These are phyloP conservation scores for Dendrolimus punctatus DNA, from an alignment of 1,140 invertebrate genomes.

Conservation along the genomic window DNA sequence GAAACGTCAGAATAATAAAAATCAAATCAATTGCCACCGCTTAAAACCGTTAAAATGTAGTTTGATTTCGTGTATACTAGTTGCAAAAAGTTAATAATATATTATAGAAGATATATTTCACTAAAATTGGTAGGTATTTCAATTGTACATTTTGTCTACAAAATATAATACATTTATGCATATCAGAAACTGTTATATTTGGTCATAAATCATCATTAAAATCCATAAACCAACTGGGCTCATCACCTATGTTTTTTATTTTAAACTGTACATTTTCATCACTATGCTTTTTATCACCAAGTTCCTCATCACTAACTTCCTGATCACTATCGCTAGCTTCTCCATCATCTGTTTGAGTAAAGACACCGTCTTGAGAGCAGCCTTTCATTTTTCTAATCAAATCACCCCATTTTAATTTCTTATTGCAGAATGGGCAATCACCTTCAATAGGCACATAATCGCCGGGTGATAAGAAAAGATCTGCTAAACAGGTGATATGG, in stretches of 20 bases:
- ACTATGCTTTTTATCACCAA: slow-evolving; percentile 12
- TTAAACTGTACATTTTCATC: slow-evolving; percentile 24
- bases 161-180: too few species aligned
- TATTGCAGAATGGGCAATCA: slow-evolving; percentile 81
- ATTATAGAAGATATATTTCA: too few species aligned
- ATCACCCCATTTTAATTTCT: slow-evolving; percentile 85
- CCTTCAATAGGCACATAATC: slow-evolving; percentile 87
- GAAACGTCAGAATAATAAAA: too few species aligned
- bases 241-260: slow-evolving; percentile 22
- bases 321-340: slow-evolving; percentile 16
- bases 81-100: too few species aligned
- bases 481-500: slow-evolving; percentile 86
- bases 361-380: slow-evolving; percentile 47
- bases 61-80: too few species aligned
- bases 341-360: slow-evolving; percentile 5
- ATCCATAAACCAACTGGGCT: slow-evolving; percentile 50
- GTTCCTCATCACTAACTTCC: slow-evolving; percentile 17
- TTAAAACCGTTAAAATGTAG: too few species aligned
- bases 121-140: too few species aligned
- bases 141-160: too few species aligned
- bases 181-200: slow-evolving; percentile 5
- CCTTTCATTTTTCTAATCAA: slow-evolving; percentile 84
- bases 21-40: too few species aligned
- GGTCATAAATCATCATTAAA: slow-evolving; percentile 49
- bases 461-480: slow-evolving; percentile 75